phyloP scores from a whole-genome alignment of 1,140 invertebrate genomes.

The Melipona quadrifasciata region DNA sequence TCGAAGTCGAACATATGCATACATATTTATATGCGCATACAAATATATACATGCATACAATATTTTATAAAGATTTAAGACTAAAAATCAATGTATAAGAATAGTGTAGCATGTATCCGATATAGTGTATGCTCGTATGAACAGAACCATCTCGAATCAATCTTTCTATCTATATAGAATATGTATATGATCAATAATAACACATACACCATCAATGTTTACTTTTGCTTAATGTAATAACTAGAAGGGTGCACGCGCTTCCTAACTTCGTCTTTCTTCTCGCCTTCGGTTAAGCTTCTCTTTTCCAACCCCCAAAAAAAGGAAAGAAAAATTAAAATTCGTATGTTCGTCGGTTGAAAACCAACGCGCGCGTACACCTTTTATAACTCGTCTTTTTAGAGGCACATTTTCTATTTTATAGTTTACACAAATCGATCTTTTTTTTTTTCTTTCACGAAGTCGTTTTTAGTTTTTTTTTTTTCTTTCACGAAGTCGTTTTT shows the following conservation, averaged over 20 bases:
- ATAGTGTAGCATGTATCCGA: constrained; percentile 45
- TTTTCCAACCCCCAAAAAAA: not conserved
- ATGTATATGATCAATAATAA: constrained; percentile 9
- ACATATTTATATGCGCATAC: constrained; percentile 11
- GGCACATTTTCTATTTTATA: constrained; percentile 43
- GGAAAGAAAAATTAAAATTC: not conserved
- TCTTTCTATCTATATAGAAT: not conserved
- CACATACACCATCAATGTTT: not conserved
- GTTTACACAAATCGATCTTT: not conserved
- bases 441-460: not conserved
- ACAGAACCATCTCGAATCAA: constrained; percentile 37
- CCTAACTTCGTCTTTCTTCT: not conserved
- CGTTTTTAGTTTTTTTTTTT: no score
- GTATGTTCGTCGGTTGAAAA: constrained; percentile 21
- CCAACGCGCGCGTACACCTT: not conserved
- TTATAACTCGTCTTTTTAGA: constrained; percentile 38
- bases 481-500: not conserved
- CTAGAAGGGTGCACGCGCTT: not conserved
- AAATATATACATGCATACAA: constrained; percentile 21
- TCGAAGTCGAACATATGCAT: constrained; percentile 15
- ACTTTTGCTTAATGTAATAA: not conserved
- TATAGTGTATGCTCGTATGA: constrained; percentile 30
- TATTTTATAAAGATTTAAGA: constrained; percentile 50
- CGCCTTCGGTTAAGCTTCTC: not conserved
- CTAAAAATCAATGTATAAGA: constrained; percentile 54